Percentiles rank a stretch among this genome's conserved stretches.
Evolutionary conservation across 2,113 vertebrate species (phyloP).

Genomic region (Regulus satrapa): DNA sequence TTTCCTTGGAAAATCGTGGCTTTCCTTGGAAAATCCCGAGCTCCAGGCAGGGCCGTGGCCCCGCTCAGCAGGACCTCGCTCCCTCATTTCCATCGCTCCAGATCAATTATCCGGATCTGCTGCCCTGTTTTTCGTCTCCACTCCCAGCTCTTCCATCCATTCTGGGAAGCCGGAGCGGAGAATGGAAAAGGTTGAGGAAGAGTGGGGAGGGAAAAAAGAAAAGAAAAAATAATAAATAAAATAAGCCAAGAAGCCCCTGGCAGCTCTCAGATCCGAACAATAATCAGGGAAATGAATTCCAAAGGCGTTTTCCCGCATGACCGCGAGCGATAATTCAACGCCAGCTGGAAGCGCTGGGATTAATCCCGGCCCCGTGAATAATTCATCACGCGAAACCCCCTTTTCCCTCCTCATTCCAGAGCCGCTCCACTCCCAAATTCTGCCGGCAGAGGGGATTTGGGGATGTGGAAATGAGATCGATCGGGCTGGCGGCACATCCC

Average conservation of each 20-base stretch:
- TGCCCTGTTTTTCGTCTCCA: slow-evolving; percentile 44
- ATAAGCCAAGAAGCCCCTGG: not conserved
- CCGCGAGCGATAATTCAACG: slow-evolving; percentile 86
- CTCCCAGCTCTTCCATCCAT: slow-evolving; percentile 29
- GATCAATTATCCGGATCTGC: not conserved
- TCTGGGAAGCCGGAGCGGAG: not conserved
- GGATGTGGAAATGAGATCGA: not conserved
- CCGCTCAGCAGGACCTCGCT: not conserved
- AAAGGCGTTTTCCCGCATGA: slow-evolving; percentile 84
- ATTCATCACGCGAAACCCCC: slow-evolving; percentile 75
- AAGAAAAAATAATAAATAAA: too few relatives aligned
- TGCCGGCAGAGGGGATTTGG: not conserved
- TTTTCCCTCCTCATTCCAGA: slow-evolving; percentile 51
- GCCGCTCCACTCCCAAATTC: not conserved
- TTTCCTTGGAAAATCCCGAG: not conserved
- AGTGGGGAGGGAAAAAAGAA: not conserved
- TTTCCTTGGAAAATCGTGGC: not conserved
- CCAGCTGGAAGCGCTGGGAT: slow-evolving; percentile 88
- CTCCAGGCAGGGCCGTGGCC: not conserved
- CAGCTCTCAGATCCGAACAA: slow-evolving; percentile 76
- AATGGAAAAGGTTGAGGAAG: not conserved
- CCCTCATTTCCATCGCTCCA: not conserved
- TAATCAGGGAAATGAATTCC: slow-evolving; percentile 89
- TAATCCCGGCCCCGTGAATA: slow-evolving; percentile 88
- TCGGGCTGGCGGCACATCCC: rapidly evolving